Evolutionary conservation across 2,797 vertebrate genomes (phyloP), one percentile per base, ranked within the genome.

Genomic region (Amphiprion clarkii): DNA sequence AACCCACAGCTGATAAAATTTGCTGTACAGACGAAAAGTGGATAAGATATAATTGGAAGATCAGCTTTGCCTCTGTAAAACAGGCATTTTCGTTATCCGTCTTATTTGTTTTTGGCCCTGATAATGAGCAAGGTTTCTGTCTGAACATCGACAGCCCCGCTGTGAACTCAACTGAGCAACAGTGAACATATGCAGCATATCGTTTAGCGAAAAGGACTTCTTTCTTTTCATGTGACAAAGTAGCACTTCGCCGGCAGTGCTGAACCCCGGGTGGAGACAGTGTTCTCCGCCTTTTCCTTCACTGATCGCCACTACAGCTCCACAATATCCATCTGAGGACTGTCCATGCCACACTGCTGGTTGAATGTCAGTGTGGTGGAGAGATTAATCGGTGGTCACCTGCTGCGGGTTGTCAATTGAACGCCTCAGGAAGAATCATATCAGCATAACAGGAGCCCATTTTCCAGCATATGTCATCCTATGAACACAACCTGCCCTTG

Each of bases 341-440:
- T 78, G 39, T 56, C 63, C 78, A 56, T 57, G 33, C 76, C 48
- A 57, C 76, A 69, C 69, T 79, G 69, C 42, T 58, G 67, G 77
- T 61, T 81, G 76, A 83, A 86, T 87, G 76, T 83, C 87, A 87
- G 83, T 73, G 70, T 52, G 83, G 53, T 52, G 46, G 74, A 79
- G 78, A 92, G 87, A 93, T 92, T 90, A 92, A 91, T 90, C 76
- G 55, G 49, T 25, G 76, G 84, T 90, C 84, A 84, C 91, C 90
- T 63, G 88, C 90, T 91, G 91, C 40, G 88, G 63, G 77, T 71
- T 91, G 87, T 89, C 93, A 89, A 90, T 88, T 77, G 79, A 89
- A 79, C 71, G 56, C 87, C 82, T 89, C 74, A 56, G 85, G 86
- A 87, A 75, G 75, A 83, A 82, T 59, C 75, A 40, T 67, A 89